These are phyloP conservation scores for Dicranocentrus wangi DNA, from an alignment of 2,888 invertebrate species.

Conservation along the genomic window DNA sequence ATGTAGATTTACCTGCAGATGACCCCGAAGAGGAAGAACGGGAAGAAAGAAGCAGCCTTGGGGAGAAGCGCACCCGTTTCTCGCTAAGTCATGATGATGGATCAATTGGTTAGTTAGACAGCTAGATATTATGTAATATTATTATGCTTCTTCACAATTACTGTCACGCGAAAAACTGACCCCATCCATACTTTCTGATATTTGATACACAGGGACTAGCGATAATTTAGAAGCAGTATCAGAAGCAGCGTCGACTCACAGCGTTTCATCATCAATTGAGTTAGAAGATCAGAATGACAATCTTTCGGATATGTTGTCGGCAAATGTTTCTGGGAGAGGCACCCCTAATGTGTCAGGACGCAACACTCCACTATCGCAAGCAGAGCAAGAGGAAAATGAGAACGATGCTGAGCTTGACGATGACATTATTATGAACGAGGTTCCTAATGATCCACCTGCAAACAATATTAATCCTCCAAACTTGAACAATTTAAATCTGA, in stretches of 20 bases:
- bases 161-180: too few species aligned
- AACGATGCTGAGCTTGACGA: constrained; percentile 52
- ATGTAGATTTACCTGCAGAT: constrained; percentile 63
- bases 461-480: constrained; percentile 71
- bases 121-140: too few species aligned
- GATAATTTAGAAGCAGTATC: constrained; percentile 96
- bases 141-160: too few species aligned
- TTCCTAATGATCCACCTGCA: constrained; percentile 23
- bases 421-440: constrained; percentile 67
- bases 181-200: constrained; percentile 30
- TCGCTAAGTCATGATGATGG: constrained; percentile 93
- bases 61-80: constrained; percentile 79
- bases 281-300: constrained; percentile 88
- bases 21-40: constrained; percentile 73
- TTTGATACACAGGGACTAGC: constrained; percentile 80
- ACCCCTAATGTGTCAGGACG: constrained; percentile 97
- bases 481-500: constrained; percentile 70
- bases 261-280: constrained; percentile 90
- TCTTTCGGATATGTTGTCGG: constrained; percentile 97
- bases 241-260: constrained; percentile 96
- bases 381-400: constrained; percentile 78
- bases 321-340: constrained; percentile 92
- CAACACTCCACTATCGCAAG: constrained; percentile 95
- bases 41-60: constrained; percentile 70
- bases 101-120: constrained; percentile 81